Conservation (phyloP, 2,888 invertebrate genomes). For the Allygus modestus region DNA sequence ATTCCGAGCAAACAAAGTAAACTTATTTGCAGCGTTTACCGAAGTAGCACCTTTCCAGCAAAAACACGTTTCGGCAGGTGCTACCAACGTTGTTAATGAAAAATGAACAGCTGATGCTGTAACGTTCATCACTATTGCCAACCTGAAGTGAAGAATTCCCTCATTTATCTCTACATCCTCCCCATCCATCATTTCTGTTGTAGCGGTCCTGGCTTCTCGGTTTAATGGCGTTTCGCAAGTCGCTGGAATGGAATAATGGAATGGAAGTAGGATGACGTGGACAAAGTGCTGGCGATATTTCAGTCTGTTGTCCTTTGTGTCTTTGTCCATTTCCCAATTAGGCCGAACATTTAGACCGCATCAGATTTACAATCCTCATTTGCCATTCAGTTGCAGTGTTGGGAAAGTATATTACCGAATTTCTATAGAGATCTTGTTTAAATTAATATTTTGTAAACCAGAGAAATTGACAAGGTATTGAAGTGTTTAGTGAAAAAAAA, state of each 20-base stretch:
- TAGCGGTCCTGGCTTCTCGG: background rate
- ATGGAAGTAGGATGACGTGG: background rate
- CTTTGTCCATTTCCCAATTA: conserved; percentile 1
- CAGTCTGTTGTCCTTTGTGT: background rate
- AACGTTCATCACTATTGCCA: background rate
- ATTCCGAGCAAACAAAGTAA: too few species aligned
- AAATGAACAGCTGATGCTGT: too few species aligned
- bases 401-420: too few species aligned
- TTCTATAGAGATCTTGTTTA: too few species aligned
- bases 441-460: too few species aligned
- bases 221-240: background rate
- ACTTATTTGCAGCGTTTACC: too few species aligned
- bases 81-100: too few species aligned
- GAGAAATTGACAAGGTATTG: too few species aligned
- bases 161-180: background rate
- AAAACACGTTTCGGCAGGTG: too few species aligned
- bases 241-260: background rate
- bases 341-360: background rate
- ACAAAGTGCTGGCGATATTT: background rate
- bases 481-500: too few species aligned
- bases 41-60: too few species aligned
- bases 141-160: background rate
- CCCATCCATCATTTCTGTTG: background rate
- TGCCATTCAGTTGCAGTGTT: too few species aligned
- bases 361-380: background rate